Evolutionary conservation across 2,888 invertebrate genomes (phyloP).

Genomic region (Yponomeuta malinellus): DNA sequence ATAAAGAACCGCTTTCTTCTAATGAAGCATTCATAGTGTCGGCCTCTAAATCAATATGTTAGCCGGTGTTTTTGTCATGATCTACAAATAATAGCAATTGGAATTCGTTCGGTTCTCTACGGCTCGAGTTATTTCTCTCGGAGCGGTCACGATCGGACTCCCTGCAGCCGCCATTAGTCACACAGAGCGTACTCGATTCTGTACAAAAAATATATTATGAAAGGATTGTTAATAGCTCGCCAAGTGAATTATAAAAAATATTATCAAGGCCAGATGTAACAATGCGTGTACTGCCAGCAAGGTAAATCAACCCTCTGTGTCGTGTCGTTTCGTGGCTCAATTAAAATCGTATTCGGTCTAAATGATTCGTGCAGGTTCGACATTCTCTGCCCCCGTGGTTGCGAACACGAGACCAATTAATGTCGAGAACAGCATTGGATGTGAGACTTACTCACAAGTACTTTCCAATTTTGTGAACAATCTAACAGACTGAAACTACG

Average conservation of each 20-base stretch:
- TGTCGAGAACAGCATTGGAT: not conserved
- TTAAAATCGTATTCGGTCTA: not conserved
- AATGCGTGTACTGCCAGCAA: not conserved
- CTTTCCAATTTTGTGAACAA: slow-evolving; percentile 15
- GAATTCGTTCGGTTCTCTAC: slow-evolving; percentile 5
- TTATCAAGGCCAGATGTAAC: not conserved
- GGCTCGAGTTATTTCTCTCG: slow-evolving; percentile 31
- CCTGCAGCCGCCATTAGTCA: slow-evolving; percentile 44
- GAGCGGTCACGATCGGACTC: slow-evolving; percentile 44
- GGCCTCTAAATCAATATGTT: not conserved
- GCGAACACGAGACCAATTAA: not conserved
- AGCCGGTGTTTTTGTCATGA: not conserved
- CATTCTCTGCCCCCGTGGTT: slow-evolving; percentile 8
- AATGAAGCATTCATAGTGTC: not conserved
- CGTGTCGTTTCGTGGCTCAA: not conserved
- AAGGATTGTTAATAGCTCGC: slow-evolving; percentile 13
- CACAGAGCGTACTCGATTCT: slow-evolving; percentile 30
- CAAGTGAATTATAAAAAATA: not conserved
- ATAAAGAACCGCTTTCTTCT: not conserved
- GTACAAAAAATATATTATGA: slow-evolving; percentile 8
- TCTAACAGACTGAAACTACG: not conserved
- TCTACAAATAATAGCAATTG: not conserved
- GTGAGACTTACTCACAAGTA: slow-evolving; percentile 21
- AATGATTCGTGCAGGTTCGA: not conserved
- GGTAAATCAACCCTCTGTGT: not conserved